These are phyloP conservation scores for Antheraea pernyi DNA, from an alignment of 1,140 invertebrate genomes.

Conservation along the genomic window DNA sequence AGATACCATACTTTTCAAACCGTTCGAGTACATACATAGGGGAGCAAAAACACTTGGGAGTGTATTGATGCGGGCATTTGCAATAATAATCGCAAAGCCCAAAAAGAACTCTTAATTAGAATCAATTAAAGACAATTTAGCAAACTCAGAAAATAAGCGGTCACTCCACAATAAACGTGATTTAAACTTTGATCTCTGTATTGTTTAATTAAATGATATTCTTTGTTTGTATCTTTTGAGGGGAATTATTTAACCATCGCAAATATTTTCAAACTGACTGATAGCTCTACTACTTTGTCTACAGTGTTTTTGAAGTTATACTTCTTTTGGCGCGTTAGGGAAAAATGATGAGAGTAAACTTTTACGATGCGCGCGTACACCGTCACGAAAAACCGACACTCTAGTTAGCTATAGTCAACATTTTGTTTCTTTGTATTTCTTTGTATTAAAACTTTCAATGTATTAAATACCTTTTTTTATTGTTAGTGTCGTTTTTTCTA, in stretches of 20 bases:
- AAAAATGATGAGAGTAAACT: too few species aligned
- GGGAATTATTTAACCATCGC: not conserved
- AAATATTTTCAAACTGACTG: not conserved
- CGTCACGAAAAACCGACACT: too few species aligned
- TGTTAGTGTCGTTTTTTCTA: too few species aligned
- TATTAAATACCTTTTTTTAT: too few species aligned
- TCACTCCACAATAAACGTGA: constrained; percentile 68
- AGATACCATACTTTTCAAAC: constrained; percentile 22
- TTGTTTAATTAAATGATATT: constrained; percentile 45
- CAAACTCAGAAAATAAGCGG: constrained; percentile 67
- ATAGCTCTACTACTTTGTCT: too few species aligned
- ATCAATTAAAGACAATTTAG: constrained; percentile 78
- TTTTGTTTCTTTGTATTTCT: too few species aligned
- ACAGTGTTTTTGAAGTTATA: too few species aligned
- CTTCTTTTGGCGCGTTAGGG: too few species aligned
- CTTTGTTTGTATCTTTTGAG: not conserved
- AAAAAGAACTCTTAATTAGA: constrained; percentile 71
- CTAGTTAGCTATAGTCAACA: too few species aligned
- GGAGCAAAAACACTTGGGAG: constrained; percentile 47
- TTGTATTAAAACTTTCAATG: too few species aligned
- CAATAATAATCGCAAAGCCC: constrained; percentile 64
- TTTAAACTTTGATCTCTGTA: constrained; percentile 58
- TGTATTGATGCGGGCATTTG: constrained; percentile 61
- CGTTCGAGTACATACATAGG: constrained; percentile 46
- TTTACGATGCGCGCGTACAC: too few species aligned